phyloP scores from a whole-genome alignment of 2,113 vertebrate species.

The Sturnira hondurensis region DNA sequence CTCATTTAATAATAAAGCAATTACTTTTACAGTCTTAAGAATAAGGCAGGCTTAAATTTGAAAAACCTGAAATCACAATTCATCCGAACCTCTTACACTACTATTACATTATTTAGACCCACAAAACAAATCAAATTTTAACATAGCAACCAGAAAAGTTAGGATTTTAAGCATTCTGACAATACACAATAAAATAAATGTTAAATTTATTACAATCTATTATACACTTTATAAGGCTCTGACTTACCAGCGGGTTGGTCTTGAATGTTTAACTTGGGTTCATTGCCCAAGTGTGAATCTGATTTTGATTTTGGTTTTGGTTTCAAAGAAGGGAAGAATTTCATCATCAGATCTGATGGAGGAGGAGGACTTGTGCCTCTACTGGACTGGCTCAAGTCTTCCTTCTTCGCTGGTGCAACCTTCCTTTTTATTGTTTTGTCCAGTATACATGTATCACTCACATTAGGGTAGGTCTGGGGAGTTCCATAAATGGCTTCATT shows the following conservation, averaged over 20 bases:
- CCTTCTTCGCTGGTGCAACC: constrained; percentile 82
- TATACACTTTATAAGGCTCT: neutral
- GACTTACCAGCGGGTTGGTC: constrained; percentile 83
- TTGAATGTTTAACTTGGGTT: constrained; percentile 60
- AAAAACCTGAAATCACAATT: neutral
- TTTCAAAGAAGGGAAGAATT: constrained; percentile 91
- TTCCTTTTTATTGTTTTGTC: constrained; percentile 87
- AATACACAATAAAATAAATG: neutral
- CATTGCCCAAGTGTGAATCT: constrained; percentile 59
- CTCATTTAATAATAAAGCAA: neutral
- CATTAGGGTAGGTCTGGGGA: constrained; percentile 46
- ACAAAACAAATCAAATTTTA: constrained; percentile 10
- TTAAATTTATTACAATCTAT: neutral
- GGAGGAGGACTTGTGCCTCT: constrained; percentile 76
- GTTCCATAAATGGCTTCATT: constrained; percentile 37
- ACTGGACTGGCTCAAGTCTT: constrained; percentile 45
- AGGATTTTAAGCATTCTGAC: constrained; percentile 1
- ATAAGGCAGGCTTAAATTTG: neutral
- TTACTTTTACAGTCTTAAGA: neutral
- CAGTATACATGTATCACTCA: constrained; percentile 42
- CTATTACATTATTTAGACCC: neutral
- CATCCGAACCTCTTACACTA: neutral
- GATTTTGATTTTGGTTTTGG: constrained; percentile 81
- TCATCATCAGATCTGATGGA: constrained; percentile 88
- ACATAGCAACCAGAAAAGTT: neutral